Evolutionary conservation across 1,140 invertebrate genomes (phyloP), one percentile per base, ranked within the genome.

Genomic region (Paramacrobiotus metropolitanus): DNA sequence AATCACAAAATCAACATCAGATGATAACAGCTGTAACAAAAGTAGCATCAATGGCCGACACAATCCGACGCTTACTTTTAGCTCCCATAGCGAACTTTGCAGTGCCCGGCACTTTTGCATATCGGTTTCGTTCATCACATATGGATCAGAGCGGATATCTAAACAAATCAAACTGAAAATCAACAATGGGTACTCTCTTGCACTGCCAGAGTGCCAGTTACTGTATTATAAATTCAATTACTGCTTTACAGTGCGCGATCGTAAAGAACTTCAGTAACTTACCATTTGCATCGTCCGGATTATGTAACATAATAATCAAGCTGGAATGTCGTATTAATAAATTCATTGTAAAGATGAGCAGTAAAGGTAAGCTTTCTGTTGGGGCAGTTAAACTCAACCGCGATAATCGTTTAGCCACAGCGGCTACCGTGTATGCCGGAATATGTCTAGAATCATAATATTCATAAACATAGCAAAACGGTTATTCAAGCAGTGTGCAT

Each of bases 71-170:
- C 21, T 45, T 60, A 73, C 70, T 60, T 82, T 78, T 28, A 93
- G 77, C 76, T 96, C 91, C 90, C 91, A 96, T 28, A 96, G 75
- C 34, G 83, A 90, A 68, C 87, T 91, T 24, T 85, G 79, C 1
- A 88, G 73, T 0, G 90, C 91, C 64, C 80, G 78, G 24, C 84
- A 83, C 64, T 83, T 79, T 0, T 77, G 66, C 1, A 87, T 85
- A 75, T 90, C 82, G 2, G 76, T 69, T 75, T 92, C 87, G 60
- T 83, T 79, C 76, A 82, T 80, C 31, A 83, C 72, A 72, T 82
- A 95, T 1, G 90, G 87, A 76, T 95, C 90, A 21, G 71, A 60
- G 4, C 45, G 1, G 9, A 65, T 59, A 29, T 66, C 65, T 66
- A 60, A 62, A 28, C 15, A 28, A 40, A 76, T 95, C 90, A 24